A percentile compares a stretch with the other conserved stretches of the same genome.
These are phyloP conservation scores for Neotoxoptera formosana DNA, from an alignment of 1,140 invertebrate genomes.

Conservation along the genomic window DNA sequence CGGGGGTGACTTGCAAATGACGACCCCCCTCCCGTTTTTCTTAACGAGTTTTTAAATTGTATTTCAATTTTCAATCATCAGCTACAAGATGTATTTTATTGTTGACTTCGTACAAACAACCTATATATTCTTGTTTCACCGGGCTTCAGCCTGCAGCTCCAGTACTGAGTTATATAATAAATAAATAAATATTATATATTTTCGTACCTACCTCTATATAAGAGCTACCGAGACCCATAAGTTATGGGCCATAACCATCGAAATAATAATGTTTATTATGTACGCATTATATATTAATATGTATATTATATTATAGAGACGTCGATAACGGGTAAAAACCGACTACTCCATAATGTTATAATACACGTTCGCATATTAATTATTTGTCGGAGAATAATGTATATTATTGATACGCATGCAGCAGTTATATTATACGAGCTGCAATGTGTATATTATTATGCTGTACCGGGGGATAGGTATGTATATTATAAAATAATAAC, in stretches of 20 bases:
- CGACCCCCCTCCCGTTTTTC: no score
- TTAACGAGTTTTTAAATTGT: no score
- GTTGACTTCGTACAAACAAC: not conserved
- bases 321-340: not conserved
- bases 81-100: no score
- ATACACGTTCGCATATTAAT: not conserved
- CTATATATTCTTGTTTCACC: not conserved
- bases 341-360: not conserved
- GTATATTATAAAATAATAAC: not conserved
- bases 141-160: not conserved
- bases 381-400: not conserved
- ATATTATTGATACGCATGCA: no score
- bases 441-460: not conserved
- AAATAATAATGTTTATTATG: not conserved
- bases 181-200: not conserved
- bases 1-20: no score
- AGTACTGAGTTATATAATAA: not conserved
- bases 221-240: not conserved
- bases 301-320: not conserved
- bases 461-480: not conserved
- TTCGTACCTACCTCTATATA: not conserved
- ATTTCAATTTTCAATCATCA: no score
- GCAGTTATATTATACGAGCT: no score
- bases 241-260: not conserved
- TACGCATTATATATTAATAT: not conserved